Evolutionary conservation across 2,888 invertebrate species (phyloP), one percentile per base, ranked within the genome.

Genomic region (Agriotes lineatus): DNA sequence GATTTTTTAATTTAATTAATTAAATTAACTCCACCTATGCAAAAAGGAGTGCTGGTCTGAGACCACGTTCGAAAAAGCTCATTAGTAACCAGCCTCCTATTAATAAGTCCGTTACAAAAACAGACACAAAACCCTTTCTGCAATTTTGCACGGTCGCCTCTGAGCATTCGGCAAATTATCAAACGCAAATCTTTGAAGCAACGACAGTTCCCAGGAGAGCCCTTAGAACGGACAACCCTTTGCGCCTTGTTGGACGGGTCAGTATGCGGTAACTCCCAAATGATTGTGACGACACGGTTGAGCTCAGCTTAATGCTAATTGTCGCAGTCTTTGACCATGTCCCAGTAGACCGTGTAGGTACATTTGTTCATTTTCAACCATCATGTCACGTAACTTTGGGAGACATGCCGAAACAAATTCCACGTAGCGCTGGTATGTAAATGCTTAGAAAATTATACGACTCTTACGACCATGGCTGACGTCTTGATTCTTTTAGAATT

Each of bases 261-360:
- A 73, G 72, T 73, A 60, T 75, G 64, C 63, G 81, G 81, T 80
- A 80, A 82, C 79, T 81, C 81, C 81, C 79, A 72, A 65, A 76
- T 80, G 79, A 82, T 81, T 79, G 79, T 76, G 74, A 70, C 74
- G 81, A 79, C 76, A 79, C 77, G 79, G 78, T 74, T 74, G 76
- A 79, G 73, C 78, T 74, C 77, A 65, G 77, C 78, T 69, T 69
- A 65, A 64, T 56, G 80, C 76, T 82, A 82, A 82, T 81, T 81
- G 80, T 78, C 74, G 78, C 62, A 45, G 57, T 60, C 67, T 63
- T 68, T 68, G 64, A 65, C 52, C 44, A 65, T 37, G 22, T 61
- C 66, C 62, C 69, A 30, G 33, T 33, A 37, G 69, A 66, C 60
- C 59, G 19, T 52, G 44, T 57, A 67, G 57, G 30, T 44, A 19